Evolutionary conservation across 1,140 invertebrate species (phyloP).

Genomic region (Euschistus heros): DNA sequence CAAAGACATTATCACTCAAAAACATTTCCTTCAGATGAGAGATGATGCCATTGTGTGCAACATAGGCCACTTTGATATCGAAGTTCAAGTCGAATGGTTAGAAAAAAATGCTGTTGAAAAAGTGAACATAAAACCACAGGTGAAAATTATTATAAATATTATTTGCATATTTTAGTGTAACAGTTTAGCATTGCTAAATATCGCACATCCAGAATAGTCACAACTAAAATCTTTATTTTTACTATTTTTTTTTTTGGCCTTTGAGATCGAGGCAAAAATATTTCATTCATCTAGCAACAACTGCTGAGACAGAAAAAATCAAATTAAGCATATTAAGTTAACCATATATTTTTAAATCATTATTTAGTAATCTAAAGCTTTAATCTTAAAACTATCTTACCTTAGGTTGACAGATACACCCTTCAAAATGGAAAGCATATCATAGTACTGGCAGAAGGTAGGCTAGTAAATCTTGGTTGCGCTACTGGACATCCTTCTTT

Average conservation of each 20-base stretch:
- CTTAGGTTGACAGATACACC: constrained; percentile 79
- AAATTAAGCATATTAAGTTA: no score
- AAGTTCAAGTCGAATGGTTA: constrained; percentile 94
- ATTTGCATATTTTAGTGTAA: no score
- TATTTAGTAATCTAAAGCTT: no score
- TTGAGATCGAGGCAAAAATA: no score
- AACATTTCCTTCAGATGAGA: constrained; percentile 86
- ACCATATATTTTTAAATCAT: no score
- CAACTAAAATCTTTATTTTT: no score
- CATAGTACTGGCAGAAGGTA: constrained; percentile 89
- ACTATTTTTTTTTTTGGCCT: no score
- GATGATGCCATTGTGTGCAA: constrained; percentile 98
- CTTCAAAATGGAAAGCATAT: constrained; percentile 85
- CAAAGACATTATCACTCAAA: constrained; percentile 81
- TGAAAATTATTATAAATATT: constrained; percentile 28
- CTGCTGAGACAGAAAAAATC: no score
- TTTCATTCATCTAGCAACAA: no score
- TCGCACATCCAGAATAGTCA: no score
- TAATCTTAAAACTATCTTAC: no score
- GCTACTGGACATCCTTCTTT: constrained; percentile 98
- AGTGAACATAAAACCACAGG: constrained; percentile 94
- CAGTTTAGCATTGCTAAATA: no score
- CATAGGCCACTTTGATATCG: constrained; percentile 99
- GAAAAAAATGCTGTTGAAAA: constrained; percentile 86
- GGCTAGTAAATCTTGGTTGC: constrained; percentile 96